Base-by-base conservation (phyloP, 2,888 invertebrate genomes). In the Diachrysia chrysitis region DNA sequence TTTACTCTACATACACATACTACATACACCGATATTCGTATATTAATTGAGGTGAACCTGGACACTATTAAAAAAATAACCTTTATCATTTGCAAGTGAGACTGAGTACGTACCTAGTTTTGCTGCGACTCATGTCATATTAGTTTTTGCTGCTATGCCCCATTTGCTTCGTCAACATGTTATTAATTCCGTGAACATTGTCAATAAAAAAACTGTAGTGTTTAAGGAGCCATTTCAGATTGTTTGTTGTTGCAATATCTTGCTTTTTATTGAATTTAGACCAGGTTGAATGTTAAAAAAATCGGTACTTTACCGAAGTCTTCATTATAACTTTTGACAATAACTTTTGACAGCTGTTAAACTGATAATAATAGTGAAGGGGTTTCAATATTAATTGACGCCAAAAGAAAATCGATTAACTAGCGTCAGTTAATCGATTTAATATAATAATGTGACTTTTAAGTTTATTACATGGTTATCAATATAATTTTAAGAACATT, bases 71-170 rank as follows among this genome's bases (percentile, higher is more conserved):
- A 16, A 37, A 35, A 12, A 16, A 16, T 37, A 37, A 37, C 16
- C 37, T 37, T 37, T 37, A 16, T 37, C 16, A 16, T 37, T 37
- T 42, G 42, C n/a, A 42, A 42, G 42, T 42, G 42, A 42, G 4
- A 42, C 42, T n/a, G n/a, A n/a, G 7, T 42, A 37, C 37, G 4
- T 37, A 42, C 19, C 48, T 21, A 10, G 21, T 21, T 51, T 21
- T 10, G 48, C 3, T 12, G n/a, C n/a, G 5, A 12, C 17, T 51
- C 48, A 51, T 51, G 48, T 51, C 48, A 21, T 10, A 21, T 51
- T 21, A 51, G 10, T 51, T 51, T 51, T 51, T 51, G 48, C 19
- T 51, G 19, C 48, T 10, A 51, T 51, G 48, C 48, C 48, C 21
- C 19, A 51, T 51, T 51, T 51, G 48, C 48, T 12, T 21, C 21